Conservation (phyloP, 1,140 invertebrate genomes). For the Anadara kagoshimensis region DNA sequence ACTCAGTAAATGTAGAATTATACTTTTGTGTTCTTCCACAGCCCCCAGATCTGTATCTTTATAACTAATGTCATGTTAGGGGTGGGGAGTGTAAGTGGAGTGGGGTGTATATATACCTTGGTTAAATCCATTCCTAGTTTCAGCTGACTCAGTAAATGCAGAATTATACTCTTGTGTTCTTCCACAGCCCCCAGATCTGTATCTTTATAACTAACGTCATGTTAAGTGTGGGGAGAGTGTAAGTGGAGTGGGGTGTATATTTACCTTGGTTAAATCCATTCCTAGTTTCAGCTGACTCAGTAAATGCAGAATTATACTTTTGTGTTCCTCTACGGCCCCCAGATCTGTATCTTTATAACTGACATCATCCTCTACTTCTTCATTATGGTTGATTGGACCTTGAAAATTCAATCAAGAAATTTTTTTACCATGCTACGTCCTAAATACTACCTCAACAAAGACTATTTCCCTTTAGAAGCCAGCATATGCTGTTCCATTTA, state of each 20-base stretch:
- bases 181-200: constrained; percentile 73
- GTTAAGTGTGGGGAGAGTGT: too few relatives aligned
- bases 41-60: constrained; percentile 72
- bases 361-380: constrained; percentile 73
- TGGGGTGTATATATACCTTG: too few relatives aligned
- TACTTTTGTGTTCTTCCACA: constrained; percentile 76
- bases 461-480: too few relatives aligned
- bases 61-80: constrained; percentile 71
- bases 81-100: too few relatives aligned
- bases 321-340: constrained; percentile 75
- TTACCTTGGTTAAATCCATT: constrained; percentile 78
- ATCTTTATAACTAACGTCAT: too few relatives aligned
- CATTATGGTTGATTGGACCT: constrained; percentile 62
- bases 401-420: constrained; percentile 11
- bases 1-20: constrained; percentile 77
- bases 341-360: constrained; percentile 72
- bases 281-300: constrained; percentile 77
- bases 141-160: constrained; percentile 77
- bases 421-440: background rate
- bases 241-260: too few relatives aligned
- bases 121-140: constrained; percentile 79
- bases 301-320: constrained; percentile 77
- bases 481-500: too few relatives aligned
- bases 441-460: too few relatives aligned
- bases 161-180: constrained; percentile 77